A percentile compares a stretch with the other conserved stretches of the same genome.
phyloP scores from a whole-genome alignment of 2,113 vertebrate species.

The Marcusenius ussheri region DNA sequence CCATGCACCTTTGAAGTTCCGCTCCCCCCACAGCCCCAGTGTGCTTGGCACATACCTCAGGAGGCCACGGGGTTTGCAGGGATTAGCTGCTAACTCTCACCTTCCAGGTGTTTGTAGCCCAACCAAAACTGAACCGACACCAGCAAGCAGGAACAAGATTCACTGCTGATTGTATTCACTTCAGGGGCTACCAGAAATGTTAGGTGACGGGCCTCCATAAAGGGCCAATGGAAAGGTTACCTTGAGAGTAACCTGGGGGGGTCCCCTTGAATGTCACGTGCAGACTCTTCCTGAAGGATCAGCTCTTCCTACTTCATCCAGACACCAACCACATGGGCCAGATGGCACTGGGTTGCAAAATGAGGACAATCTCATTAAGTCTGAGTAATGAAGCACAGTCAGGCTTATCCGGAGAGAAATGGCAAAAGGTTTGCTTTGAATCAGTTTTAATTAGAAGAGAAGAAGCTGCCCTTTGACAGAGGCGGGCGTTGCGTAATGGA shows the following conservation, averaged over 20 bases:
- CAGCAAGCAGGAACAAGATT: background rate
- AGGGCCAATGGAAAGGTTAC: background rate
- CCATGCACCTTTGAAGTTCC: background rate
- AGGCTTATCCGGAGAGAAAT: background rate
- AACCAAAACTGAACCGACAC: background rate
- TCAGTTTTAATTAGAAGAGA: conserved; percentile 2
- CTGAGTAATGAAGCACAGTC: background rate
- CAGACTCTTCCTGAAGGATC: background rate
- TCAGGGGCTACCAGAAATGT: background rate
- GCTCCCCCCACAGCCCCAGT: background rate
- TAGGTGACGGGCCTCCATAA: background rate
- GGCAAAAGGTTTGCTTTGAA: background rate
- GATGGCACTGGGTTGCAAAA: background rate
- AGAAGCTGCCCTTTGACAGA: background rate
- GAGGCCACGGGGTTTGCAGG: background rate
- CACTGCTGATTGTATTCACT: background rate
- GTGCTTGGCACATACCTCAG: background rate
- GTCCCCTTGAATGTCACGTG: background rate
- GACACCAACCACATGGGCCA: background rate
- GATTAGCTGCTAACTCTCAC: background rate
- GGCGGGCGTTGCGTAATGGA: background rate
- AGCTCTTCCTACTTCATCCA: background rate
- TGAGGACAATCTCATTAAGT: conserved; percentile 7
- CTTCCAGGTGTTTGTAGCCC: background rate
- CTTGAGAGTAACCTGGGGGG: background rate